Conservation (phyloP, 2,113 vertebrate genomes). For the Thamnophis sirtalis region DNA sequence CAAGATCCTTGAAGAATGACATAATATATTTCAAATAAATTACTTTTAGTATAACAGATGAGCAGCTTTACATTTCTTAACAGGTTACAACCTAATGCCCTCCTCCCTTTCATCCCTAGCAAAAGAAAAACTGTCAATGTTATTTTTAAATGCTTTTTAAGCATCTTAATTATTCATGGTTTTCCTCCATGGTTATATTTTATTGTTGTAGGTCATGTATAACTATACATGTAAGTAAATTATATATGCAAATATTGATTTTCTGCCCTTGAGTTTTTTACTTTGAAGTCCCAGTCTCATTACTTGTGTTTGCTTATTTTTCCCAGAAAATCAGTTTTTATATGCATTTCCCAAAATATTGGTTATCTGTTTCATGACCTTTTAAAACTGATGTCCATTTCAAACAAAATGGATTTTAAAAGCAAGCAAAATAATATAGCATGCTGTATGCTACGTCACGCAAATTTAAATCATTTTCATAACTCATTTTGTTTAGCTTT, state of each 20-base stretch:
- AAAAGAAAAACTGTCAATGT: not conserved
- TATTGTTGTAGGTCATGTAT: not conserved
- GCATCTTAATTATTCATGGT: not conserved
- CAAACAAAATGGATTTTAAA: not conserved
- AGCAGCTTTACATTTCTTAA: not conserved
- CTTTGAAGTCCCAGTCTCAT: not conserved
- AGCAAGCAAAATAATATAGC: not conserved
- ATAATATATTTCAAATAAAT: not conserved
- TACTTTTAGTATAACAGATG: not conserved
- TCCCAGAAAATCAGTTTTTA: not conserved
- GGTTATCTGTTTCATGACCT: not conserved
- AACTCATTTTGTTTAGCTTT: not conserved
- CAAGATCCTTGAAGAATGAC: not conserved
- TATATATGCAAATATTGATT: not conserved
- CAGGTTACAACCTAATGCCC: not conserved
- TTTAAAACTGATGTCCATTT: not conserved
- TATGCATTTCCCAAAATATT: not conserved
- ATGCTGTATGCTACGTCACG: not conserved
- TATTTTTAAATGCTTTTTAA: not conserved
- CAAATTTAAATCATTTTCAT: not conserved
- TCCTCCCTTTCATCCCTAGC: not conserved
- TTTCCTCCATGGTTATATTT: not conserved
- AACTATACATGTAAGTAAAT: not conserved
- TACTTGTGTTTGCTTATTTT: not conserved
- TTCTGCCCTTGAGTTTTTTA: not conserved